These are phyloP conservation scores for Parapristionchus giblindavisi DNA, from an alignment of 2,888 invertebrate genomes.

Conservation along the genomic window DNA sequence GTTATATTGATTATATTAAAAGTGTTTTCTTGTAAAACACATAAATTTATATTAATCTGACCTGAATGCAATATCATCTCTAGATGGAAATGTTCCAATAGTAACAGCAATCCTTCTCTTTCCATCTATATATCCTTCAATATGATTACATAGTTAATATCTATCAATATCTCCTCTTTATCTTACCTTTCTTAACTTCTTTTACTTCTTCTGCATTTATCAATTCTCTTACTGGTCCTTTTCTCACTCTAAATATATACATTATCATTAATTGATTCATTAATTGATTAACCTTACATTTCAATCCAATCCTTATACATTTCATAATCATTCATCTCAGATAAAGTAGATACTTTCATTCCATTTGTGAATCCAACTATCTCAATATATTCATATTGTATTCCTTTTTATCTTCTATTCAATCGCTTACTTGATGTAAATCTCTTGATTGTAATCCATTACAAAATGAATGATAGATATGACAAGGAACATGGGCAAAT, in stretches of 20 bases:
- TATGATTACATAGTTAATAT: not conserved
- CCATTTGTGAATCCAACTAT: constrained; percentile 32
- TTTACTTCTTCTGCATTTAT: constrained; percentile 41
- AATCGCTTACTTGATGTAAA: constrained; percentile 19
- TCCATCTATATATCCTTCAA: constrained; percentile 33
- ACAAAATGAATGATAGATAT: constrained; percentile 22
- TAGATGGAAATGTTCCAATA: constrained; percentile 20
- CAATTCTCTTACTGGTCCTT: constrained; percentile 46
- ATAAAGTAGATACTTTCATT: constrained; percentile 21
- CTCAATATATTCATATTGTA: not conserved
- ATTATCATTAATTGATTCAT: not conserved
- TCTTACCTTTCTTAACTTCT: constrained; percentile 44
- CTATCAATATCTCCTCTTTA: not conserved
- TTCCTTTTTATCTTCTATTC: not conserved
- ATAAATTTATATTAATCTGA: not conserved
- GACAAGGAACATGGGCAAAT: constrained; percentile 36
- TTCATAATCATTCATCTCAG: constrained; percentile 7
- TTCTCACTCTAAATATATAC: constrained; percentile 45
- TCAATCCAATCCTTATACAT: constrained; percentile 31
- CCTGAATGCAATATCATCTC: constrained; percentile 30
- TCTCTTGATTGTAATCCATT: constrained; percentile 11
- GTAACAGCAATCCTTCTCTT: constrained; percentile 25
- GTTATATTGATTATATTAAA: not conserved
- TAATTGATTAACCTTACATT: constrained; percentile 26
- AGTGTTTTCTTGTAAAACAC: not conserved